Evolutionary conservation across 2,113 vertebrate species (phyloP), one percentile per base, ranked within the genome.

Genomic region (Mormyrus lacerda): DNA sequence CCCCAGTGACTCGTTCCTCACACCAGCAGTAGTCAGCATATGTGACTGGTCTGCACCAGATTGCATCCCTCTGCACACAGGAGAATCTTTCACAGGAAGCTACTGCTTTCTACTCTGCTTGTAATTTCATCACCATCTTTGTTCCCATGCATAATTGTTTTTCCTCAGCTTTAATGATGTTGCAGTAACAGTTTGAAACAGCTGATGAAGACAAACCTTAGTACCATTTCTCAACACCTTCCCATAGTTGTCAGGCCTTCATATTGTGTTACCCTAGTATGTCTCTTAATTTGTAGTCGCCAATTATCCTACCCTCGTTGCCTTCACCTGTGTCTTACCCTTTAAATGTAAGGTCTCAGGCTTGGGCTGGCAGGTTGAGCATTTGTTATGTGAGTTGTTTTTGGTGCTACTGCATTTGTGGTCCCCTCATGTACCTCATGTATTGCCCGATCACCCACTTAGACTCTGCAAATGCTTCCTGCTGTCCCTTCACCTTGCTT

Each of bases 1-100:
- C 73, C 73, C 73, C 35, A 79, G 73, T 79, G 73, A 79, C 35
- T 79, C 35, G 73, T 79, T 79, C 35, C 31, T 79, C 73, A 35
- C 35, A 79, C 73, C 35, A 79, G 35, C 73, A 79, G 35, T 79
- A 79, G 73, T 79, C 73, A 79, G 73, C 73, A 79, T 79, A 79
- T 42, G 35, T 42, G 35, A 79, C 73, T 79, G 17, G 73, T 79
- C 73, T 42, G 31, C 31, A 42, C 73, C 35, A 42, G 73, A 79
- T 79, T 42, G 73, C 35, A 79, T 79, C 73, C 73, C 73, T 79
- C 73, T 79, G 2, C 31, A 79, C 69, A 11, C 13, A 42, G 35
- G 35, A 79, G 73, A 79, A 42, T 79, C 73, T 79, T 79, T 79
- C 61, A 42, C 73, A 79, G 73, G 35, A 79, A 79, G 35, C 17